Base-by-base conservation (phyloP, 2,888 invertebrate genomes). In the Drosophila imparisetae region DNA sequence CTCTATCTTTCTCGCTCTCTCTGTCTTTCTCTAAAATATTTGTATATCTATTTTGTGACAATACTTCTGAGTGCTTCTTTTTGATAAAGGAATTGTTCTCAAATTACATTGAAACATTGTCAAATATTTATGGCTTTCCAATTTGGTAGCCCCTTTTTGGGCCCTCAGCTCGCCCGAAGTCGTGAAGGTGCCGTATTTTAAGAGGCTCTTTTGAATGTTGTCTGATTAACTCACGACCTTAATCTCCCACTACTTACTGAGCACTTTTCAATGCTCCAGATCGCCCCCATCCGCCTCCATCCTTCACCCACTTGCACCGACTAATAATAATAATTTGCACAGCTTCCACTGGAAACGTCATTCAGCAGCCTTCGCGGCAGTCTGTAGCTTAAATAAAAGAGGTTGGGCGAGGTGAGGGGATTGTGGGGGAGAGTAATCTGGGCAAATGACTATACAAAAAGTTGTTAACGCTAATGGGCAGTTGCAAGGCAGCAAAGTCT, bases 381-480 rank as follows among this genome's bases (percentile, higher is more conserved):
- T 15, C n/a, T 27, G 36, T 40, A 49, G 61, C 49, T 27, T 27
- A 10, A 27, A 27, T 7, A 6, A 10, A 11, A 63, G 49, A 32
- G 18, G 29, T 52, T 48, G 27, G 18, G 10, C 21, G 34, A 1
- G 7, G 2, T 27, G 36, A 21, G 45, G 21, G 15, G 45, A 15
- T 4, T 7, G 4, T 15, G 6, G 15, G 36, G 13, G 13, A 34
- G 32, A 24, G 48, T 18, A 7, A 24, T 29, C 66, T 52, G 48
- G 48, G 29, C 27, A 61, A 84, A 82, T 81, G 85, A 72, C 83
- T 82, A 48, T 40, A 69, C 76, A 71, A 75, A 83, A 81, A 70
- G 82, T 85, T 85, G 72, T 85, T 83, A 80, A 77, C 70, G 61
- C 66, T 82, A 86, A 82, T 82, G 83, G 77, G 71, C 83, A 80